phyloP scores from a whole-genome alignment of 2,113 vertebrate species.

The Dasypus novemcinctus region DNA sequence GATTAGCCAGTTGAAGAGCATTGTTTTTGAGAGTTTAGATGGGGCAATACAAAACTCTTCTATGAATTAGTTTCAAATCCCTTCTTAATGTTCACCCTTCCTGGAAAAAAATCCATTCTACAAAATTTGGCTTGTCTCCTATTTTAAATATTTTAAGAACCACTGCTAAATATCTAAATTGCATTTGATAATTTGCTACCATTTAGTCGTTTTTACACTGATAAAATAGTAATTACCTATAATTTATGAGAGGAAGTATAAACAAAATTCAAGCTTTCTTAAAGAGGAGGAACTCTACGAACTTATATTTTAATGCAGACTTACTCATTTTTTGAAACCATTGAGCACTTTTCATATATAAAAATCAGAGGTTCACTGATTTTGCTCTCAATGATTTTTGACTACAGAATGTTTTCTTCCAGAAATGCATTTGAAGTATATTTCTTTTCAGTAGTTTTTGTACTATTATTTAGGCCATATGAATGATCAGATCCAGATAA shows the following conservation, averaged over 20 bases:
- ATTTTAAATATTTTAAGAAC: slow-evolving; percentile 14
- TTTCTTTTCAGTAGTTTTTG: neutral
- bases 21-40: slow-evolving; percentile 27
- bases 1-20: neutral
- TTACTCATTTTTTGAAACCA: slow-evolving; percentile 25
- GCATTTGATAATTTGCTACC: slow-evolving; percentile 24
- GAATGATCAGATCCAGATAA: slow-evolving; percentile 27
- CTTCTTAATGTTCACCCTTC: neutral
- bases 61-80: slow-evolving; percentile 23
- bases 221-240: neutral
- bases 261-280: neutral
- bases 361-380: neutral
- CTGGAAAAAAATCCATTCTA: slow-evolving; percentile 1
- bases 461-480: neutral
- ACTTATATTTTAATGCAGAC: slow-evolving; percentile 7
- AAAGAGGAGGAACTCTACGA: slow-evolving; percentile 2
- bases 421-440: neutral
- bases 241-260: neutral
- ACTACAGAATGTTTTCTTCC: slow-evolving; percentile 10
- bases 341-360: slow-evolving; percentile 22
- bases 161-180: slow-evolving; percentile 52
- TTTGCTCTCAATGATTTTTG: slow-evolving; percentile 26
- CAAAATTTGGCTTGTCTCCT: slow-evolving; percentile 37
- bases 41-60: neutral
- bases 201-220: slow-evolving; percentile 37